Conservation (phyloP, 2,797 vertebrate species). For the Meriones psammophilus region DNA sequence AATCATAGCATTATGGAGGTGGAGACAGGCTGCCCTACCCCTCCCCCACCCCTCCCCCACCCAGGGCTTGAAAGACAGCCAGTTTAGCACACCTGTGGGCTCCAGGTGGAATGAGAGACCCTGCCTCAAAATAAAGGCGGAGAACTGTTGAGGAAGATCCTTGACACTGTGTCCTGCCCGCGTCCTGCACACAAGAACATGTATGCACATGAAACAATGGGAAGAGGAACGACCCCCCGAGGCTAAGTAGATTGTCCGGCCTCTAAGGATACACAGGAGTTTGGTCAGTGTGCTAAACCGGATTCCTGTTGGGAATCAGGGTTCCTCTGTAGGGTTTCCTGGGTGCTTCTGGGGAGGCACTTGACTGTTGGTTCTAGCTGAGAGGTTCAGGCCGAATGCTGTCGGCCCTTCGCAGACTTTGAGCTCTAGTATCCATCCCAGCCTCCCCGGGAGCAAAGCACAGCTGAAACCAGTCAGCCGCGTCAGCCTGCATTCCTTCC, state of each 20-base stretch:
- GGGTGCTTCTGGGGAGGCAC: slow-evolving; percentile 9
- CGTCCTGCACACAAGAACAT: not conserved
- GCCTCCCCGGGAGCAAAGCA: slow-evolving; percentile 1
- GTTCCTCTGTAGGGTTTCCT: not conserved
- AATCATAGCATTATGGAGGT: not conserved
- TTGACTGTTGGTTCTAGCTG: slow-evolving; percentile 23
- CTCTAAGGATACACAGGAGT: not conserved
- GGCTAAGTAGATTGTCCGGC: not conserved
- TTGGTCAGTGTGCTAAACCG: not conserved
- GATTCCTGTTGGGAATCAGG: not conserved
- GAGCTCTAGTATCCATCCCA: not conserved
- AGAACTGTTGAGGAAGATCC: not conserved
- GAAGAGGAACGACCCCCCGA: too few species aligned
- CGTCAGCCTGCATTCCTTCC: not conserved
- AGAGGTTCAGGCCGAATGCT: not conserved
- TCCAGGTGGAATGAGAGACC: not conserved
- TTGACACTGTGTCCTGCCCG: not conserved
- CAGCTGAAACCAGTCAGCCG: slow-evolving; percentile 21
- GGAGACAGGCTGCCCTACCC: not conserved
- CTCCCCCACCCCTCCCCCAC: too few species aligned
- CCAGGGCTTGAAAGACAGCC: not conserved
- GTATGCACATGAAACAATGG: not conserved
- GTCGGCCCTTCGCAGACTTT: slow-evolving; percentile 38
- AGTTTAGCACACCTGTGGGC: not conserved
- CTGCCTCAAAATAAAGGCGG: not conserved